A percentile compares a stretch with the other conserved stretches of the same genome.
phyloP scores from a whole-genome alignment of 1,140 invertebrate species.

The Eubasilissa regina region DNA sequence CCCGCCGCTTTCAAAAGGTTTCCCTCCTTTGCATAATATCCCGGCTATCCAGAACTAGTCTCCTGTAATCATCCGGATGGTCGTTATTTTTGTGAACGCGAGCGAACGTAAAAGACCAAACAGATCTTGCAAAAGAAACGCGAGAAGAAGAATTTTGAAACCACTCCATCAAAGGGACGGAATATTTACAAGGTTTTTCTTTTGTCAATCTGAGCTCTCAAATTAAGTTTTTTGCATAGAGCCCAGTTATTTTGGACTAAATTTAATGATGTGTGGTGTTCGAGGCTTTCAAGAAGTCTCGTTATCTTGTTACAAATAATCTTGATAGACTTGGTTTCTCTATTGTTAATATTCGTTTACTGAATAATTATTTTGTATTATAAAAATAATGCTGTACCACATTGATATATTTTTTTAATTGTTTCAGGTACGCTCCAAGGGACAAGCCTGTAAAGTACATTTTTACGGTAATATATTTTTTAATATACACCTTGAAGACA shows the following conservation, averaged over 20 bases:
- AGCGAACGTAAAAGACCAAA: constrained; percentile 64
- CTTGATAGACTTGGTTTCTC: neutral
- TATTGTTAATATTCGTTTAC: neutral
- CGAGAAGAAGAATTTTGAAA: neutral
- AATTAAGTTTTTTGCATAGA: neutral
- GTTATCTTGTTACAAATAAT: neutral
- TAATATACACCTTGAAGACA: no score
- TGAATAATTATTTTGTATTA: neutral
- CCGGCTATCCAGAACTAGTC: constrained; percentile 42
- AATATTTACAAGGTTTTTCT: neutral
- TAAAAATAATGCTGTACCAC: no score
- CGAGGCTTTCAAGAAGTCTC: neutral
- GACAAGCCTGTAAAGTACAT: neutral
- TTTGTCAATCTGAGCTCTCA: constrained; percentile 14
- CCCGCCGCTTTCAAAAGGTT: constrained; percentile 50
- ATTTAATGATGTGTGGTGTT: neutral
- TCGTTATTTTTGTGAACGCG: constrained; percentile 73
- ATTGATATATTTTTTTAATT: constrained; percentile 19
- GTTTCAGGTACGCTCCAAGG: constrained; percentile 32
- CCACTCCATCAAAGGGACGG: constrained; percentile 30
- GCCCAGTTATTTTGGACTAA: neutral
- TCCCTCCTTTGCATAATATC: constrained; percentile 56
- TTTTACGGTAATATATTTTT: no score
- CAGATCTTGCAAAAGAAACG: constrained; percentile 6
- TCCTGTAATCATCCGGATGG: constrained; percentile 54